phyloP scores from a whole-genome alignment of 2,113 vertebrate species.

The Leptocoma aspasia region DNA sequence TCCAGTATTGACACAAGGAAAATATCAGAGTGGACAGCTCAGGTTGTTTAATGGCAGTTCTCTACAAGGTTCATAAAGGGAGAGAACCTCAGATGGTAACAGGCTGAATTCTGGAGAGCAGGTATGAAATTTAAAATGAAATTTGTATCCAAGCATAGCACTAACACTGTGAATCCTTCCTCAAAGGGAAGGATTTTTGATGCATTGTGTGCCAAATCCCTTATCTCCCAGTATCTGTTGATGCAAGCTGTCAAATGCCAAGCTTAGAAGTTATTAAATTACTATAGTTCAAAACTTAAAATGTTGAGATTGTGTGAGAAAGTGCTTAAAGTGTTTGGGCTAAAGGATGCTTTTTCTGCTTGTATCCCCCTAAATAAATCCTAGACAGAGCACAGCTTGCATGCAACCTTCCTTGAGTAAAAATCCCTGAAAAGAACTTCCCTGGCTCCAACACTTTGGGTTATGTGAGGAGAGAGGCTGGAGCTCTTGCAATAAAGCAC shows the following conservation, averaged over 20 bases:
- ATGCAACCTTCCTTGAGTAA: neutral
- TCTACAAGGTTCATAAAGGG: neutral
- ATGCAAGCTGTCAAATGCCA: neutral
- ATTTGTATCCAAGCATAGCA: neutral
- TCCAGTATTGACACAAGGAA: neutral
- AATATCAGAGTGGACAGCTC: neutral
- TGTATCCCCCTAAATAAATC: neutral
- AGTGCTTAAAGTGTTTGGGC: neutral
- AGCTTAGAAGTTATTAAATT: neutral
- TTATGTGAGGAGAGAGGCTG: neutral
- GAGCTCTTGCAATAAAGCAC: neutral
- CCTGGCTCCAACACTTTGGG: fast-evolving
- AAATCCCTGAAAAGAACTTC: neutral
- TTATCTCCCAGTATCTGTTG: neutral
- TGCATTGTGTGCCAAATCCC: neutral
- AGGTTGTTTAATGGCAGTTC: neutral
- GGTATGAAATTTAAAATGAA: neutral
- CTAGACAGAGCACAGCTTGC: neutral
- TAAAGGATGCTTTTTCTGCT: neutral
- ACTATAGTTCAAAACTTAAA: neutral
- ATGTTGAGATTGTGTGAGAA: neutral
- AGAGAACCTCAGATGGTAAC: neutral
- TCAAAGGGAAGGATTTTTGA: neutral
- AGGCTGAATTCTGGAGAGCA: neutral
- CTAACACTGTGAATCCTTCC: neutral